Conservation (phyloP, 2,797 vertebrate species). For the Eremophila alpestris region DNA sequence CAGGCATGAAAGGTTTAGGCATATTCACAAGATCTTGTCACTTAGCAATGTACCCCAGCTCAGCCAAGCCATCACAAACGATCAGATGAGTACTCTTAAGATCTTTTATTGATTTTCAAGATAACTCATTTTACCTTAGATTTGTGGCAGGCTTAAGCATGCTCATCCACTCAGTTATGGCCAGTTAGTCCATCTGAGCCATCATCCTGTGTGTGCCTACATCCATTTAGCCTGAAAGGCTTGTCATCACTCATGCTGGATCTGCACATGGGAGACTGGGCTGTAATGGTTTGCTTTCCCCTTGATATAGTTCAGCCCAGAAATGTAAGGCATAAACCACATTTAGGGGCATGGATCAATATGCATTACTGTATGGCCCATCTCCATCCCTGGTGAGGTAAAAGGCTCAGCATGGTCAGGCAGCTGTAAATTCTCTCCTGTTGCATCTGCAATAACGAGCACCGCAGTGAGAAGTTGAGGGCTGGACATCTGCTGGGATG, state of each 20-base stretch:
- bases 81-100: slow-evolving; percentile 17
- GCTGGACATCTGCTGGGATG: neutral
- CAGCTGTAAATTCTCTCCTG: neutral
- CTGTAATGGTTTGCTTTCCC: neutral
- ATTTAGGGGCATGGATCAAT: slow-evolving; percentile 45
- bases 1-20: neutral
- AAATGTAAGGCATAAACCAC: slow-evolving; percentile 37
- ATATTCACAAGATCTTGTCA: neutral
- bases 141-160: slow-evolving; percentile 30
- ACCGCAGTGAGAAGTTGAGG: neutral
- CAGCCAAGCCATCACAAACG: accelerated
- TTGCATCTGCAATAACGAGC: neutral
- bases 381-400: slow-evolving; percentile 43
- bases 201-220: neutral
- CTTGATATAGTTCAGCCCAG: neutral
- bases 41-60: neutral
- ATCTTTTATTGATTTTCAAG: slow-evolving; percentile 48
- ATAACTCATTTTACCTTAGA: slow-evolving; percentile 17
- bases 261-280: neutral
- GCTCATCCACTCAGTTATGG: slow-evolving; percentile 2
- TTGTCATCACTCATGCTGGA: slow-evolving; percentile 26
- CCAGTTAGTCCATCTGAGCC: slow-evolving; percentile 11
- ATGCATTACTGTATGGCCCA: slow-evolving; percentile 26
- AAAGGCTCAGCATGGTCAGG: neutral
- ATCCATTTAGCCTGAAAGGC: slow-evolving; percentile 14